Evolutionary conservation across 2,888 invertebrate genomes (phyloP).

Genomic region (Drosophila merina): DNA sequence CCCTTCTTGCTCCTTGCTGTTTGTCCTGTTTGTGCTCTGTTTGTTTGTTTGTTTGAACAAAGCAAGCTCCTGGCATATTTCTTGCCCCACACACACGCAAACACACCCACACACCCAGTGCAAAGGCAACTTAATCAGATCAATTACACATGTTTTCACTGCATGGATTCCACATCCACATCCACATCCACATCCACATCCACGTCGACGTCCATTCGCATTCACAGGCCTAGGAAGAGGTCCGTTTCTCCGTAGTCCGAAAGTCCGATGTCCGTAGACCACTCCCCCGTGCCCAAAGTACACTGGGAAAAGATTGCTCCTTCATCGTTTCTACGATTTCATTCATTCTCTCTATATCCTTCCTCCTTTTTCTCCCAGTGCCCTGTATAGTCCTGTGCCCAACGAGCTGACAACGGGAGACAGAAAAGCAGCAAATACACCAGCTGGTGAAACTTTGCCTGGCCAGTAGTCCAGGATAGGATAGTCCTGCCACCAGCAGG

Average conservation of each 20-base stretch:
- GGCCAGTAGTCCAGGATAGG: conserved; percentile 16
- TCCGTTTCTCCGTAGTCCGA: conserved; percentile 3
- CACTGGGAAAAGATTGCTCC: background rate
- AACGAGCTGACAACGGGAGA: conserved; percentile 22
- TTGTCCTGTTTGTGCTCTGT: background rate
- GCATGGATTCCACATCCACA: conserved; percentile 57
- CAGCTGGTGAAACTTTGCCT: conserved; percentile 50
- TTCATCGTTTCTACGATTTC: too few species aligned
- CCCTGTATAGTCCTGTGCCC: background rate
- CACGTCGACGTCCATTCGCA: conserved; percentile 3
- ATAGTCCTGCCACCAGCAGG: conserved; percentile 10
- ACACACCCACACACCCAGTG: conserved; percentile 26
- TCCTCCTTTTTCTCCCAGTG: background rate
- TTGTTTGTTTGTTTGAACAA: conserved; percentile 42
- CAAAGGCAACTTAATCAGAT: conserved; percentile 76
- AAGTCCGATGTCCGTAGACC: conserved; percentile 1
- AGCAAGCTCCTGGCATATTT: conserved; percentile 55
- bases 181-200: conserved; percentile 10
- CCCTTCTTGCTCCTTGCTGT: too few species aligned
- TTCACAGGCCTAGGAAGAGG: conserved; percentile 17
- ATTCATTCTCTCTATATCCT: too few species aligned
- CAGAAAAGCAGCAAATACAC: conserved; percentile 22
- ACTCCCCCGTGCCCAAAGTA: background rate
- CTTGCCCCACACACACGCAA: conserved; percentile 35
- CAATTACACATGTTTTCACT: conserved; percentile 76